Evolutionary conservation across 92 coral and sea anemone species (phyloP).

Genomic region (Porites cylindrica): DNA sequence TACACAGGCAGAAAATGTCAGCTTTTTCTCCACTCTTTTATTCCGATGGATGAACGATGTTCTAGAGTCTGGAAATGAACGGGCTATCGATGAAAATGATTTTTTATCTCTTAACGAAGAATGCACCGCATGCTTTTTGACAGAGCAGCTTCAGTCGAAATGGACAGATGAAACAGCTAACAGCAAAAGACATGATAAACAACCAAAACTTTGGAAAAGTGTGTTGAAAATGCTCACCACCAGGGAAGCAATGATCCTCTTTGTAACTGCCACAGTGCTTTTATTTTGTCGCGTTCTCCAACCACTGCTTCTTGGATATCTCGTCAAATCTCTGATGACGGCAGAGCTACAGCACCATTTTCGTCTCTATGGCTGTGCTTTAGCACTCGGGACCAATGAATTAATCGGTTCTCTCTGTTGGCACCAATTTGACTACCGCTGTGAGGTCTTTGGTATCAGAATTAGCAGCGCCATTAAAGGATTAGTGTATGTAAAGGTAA

Average conservation of each 20-base stretch:
- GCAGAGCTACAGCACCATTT: background rate
- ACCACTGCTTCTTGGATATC: background rate
- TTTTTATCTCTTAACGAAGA: background rate
- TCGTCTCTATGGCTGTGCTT: background rate
- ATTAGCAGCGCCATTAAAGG: background rate
- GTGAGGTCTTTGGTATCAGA: background rate
- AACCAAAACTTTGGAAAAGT: background rate
- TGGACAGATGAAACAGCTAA: background rate
- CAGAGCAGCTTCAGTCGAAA: background rate
- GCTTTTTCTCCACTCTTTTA: background rate
- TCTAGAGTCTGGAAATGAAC: background rate
- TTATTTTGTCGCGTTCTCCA: background rate
- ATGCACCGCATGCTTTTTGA: background rate
- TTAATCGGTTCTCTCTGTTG: background rate
- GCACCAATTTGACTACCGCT: conserved; percentile 2
- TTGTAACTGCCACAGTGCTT: background rate
- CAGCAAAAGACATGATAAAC: background rate
- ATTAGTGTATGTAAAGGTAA: background rate
- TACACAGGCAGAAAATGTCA: background rate
- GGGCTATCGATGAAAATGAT: background rate
- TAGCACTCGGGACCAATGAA: background rate
- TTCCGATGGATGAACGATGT: background rate
- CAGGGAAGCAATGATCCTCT: background rate
- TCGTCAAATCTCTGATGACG: background rate
- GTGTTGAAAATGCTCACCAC: background rate